phyloP scores from a whole-genome alignment of 2,113 vertebrate species.

The Notarius lentiginosus region DNA sequence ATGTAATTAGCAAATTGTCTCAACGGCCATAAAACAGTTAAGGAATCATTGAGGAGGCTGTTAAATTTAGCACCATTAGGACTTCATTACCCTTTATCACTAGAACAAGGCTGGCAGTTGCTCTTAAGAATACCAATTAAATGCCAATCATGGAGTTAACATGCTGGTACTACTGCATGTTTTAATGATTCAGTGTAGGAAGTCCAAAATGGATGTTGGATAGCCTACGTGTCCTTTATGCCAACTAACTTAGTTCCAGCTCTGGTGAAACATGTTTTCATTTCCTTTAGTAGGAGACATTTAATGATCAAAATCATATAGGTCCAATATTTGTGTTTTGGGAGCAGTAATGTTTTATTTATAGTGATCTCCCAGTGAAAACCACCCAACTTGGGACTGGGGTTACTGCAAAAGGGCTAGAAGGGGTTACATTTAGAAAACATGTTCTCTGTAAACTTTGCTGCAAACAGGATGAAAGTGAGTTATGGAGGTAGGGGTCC shows the following conservation, averaged over 20 bases:
- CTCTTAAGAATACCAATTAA: slow-evolving; percentile 51
- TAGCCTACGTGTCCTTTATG: neutral
- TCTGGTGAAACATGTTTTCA: slow-evolving; percentile 19
- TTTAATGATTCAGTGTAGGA: slow-evolving; percentile 41
- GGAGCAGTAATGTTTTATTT: slow-evolving; percentile 57
- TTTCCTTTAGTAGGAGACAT: neutral
- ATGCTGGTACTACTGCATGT: slow-evolving; percentile 19
- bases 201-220: slow-evolving; percentile 12
- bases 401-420: slow-evolving; percentile 7
- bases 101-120: slow-evolving; percentile 63
- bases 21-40: slow-evolving; percentile 78
- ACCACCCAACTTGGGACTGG: neutral
- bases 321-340: slow-evolving; percentile 38
- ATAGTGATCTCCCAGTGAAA: slow-evolving; percentile 46
- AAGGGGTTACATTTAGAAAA: slow-evolving; percentile 42
- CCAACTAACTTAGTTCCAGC: neutral
- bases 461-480: slow-evolving; percentile 70
- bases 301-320: slow-evolving; percentile 57
- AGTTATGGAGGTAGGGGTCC: slow-evolving; percentile 41
- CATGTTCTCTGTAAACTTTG: slow-evolving; percentile 55
- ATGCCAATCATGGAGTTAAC: slow-evolving; percentile 36
- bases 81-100: slow-evolving; percentile 77
- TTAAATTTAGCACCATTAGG: slow-evolving; percentile 75
- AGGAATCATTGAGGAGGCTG: slow-evolving; percentile 72
- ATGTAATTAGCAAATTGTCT: slow-evolving; percentile 74